Conservation (phyloP, 2,888 invertebrate species). For the Spodoptera picta region DNA sequence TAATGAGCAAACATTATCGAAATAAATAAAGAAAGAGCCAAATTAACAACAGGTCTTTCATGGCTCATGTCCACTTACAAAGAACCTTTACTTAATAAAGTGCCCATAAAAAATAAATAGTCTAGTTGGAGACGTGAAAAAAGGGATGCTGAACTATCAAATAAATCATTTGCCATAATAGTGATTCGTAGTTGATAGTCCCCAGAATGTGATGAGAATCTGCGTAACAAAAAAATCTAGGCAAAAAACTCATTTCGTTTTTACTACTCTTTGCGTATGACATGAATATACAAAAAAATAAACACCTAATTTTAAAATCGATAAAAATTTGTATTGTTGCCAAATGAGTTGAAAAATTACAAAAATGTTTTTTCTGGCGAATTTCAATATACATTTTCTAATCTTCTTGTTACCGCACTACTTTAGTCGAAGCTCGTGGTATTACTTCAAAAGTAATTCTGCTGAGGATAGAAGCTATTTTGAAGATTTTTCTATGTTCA, state of each 20-base stretch:
- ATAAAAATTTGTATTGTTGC: slow-evolving; percentile 1
- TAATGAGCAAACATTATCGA: too few species aligned
- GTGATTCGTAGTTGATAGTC: slow-evolving; percentile 14
- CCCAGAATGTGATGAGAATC: slow-evolving; percentile 2
- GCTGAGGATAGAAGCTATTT: too few species aligned
- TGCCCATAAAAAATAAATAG: too few species aligned
- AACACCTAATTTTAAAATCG: slow-evolving; percentile 16
- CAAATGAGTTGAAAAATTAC: slow-evolving; percentile 16
- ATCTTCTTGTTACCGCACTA: slow-evolving; percentile 4
- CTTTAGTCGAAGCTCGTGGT: background rate
- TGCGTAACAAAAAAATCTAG: slow-evolving; percentile 4
- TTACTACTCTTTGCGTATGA: slow-evolving; percentile 8
- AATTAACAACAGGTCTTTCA: too few species aligned
- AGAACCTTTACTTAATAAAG: too few species aligned
- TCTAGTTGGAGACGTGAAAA: too few species aligned
- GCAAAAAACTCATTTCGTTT: slow-evolving; percentile 12
- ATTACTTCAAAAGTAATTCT: too few species aligned
- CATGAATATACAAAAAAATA: slow-evolving; percentile 15
- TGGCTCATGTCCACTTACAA: too few species aligned
- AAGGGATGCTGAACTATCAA: slow-evolving; percentile 2
- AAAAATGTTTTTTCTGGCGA: slow-evolving; percentile 12
- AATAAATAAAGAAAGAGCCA: too few species aligned
- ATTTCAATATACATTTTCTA: slow-evolving; percentile 15
- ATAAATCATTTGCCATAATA: slow-evolving; percentile 8
- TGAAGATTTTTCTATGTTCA: too few species aligned